Evolutionary conservation across 2,113 vertebrate species (phyloP).

Genomic region (Pontoporia blainvillei): DNA sequence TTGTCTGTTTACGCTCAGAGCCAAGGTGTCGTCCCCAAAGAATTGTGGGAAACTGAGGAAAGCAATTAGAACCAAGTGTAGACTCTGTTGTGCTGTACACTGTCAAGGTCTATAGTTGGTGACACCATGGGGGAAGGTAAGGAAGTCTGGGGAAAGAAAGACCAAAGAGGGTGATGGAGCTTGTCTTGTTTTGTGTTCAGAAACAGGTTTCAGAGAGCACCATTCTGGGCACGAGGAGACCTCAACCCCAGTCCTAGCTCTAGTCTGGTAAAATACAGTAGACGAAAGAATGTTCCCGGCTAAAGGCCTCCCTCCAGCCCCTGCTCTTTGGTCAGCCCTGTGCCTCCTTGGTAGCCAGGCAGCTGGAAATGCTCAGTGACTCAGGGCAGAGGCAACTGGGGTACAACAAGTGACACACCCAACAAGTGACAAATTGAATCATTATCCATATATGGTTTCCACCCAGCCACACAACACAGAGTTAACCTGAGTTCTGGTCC

Average conservation of each 20-base stretch:
- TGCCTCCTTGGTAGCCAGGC: neutral
- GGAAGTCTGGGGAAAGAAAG: neutral
- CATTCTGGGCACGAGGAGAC: neutral
- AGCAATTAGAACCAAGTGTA: neutral
- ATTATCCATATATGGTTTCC: neutral
- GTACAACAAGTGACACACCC: neutral
- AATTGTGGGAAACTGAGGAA: neutral
- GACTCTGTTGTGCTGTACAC: neutral
- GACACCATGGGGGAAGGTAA: neutral
- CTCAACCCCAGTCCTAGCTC: neutral
- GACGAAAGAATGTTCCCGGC: neutral
- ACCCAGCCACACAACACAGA: neutral
- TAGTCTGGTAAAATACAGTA: neutral
- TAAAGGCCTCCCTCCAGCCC: neutral
- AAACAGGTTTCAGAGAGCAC: neutral
- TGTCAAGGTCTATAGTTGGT: neutral
- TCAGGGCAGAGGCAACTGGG: neutral
- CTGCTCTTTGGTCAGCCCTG: neutral
- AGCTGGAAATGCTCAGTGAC: neutral
- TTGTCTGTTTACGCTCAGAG: neutral
- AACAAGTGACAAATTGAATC: neutral
- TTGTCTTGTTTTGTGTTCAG: slow-evolving; percentile 15
- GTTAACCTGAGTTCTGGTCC: neutral
- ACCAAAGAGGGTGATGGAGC: neutral
- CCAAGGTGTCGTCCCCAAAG: neutral